Base-by-base conservation (phyloP, 2,888 invertebrate species). In the Agrilus biguttatus region DNA sequence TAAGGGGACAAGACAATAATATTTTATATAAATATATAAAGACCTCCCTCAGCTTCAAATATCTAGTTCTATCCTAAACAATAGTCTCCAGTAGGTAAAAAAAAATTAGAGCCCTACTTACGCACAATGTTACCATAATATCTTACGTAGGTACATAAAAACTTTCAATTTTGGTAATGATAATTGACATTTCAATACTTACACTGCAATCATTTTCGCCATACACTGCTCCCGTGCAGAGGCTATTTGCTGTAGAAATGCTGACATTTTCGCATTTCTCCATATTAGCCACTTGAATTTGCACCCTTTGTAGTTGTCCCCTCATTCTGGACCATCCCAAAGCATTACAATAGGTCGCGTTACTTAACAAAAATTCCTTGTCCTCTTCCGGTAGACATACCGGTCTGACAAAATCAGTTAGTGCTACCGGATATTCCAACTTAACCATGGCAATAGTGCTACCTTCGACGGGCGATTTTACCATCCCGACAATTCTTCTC, bases 401-500 rank as follows among this genome's bases (percentile, higher is more conserved):
- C 1, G 89, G 87, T 23, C 89, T 73, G 2, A 90, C 80, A 57
- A 88, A 88, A 64, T 90, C 89, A 0, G 85, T 85, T 57, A 80
- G 77, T 44, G 70, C 69, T 0, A 87, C 74, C 0, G 85, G 75
- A 44, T 81, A 78, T 53, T 88, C 86, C 34, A 91, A 67, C 49
- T 88, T 82, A 36, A 89, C 75, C 43, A 90, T 65, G 0, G 87
- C 88, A 5, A 88, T 74, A 48, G 85, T 85, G 52, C 88, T 89
- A 17, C 90, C 90, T 63, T 89, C 89, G 0, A 90, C 86, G 0
- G 89, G 90, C 1, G 88, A 88, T 52, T 88, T 86, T 13, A 87
- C 80, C 82, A 90, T 84, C 28, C 89, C 88, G 5, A 89, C 77
- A 41, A 88, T 81, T 43, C 85, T 72, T 40, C 84, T 71, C 52